These are phyloP conservation scores for Scyliorhinus canicula DNA, from an alignment of 2,797 vertebrate species.

Conservation along the genomic window DNA sequence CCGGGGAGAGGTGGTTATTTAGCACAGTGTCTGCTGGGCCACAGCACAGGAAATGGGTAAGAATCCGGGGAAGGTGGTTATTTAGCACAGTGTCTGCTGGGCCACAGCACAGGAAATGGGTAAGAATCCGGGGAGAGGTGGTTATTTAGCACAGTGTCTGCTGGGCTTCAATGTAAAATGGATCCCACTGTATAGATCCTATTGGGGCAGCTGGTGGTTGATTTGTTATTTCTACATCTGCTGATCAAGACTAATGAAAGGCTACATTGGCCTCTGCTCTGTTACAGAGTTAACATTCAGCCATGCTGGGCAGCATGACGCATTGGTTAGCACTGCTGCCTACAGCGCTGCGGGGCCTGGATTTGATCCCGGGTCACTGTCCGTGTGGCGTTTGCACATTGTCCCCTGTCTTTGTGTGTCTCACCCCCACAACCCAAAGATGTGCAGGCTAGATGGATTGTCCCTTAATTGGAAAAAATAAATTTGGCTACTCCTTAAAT, in stretches of 20 bases:
- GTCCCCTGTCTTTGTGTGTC: no score
- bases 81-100: not conserved
- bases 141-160: not conserved
- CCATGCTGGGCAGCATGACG: no score
- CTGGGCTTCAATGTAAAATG: not conserved
- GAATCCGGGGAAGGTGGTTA: not conserved
- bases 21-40: not conserved
- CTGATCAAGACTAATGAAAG: not conserved
- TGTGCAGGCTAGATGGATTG: no score
- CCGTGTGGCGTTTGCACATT: no score
- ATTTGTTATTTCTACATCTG: not conserved
- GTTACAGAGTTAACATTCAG: no score
- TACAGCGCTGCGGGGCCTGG: no score
- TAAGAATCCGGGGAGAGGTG: not conserved
- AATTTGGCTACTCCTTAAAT: no score
- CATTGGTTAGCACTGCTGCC: no score
- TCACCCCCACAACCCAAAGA: no score
- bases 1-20: not conserved
- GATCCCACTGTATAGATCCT: not conserved
- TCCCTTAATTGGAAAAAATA: no score
- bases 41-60: slow-evolving; percentile 62
- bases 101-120: slow-evolving; percentile 61
- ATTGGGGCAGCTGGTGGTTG: not conserved
- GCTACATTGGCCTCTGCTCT: no score
- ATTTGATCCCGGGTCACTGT: no score